Evolutionary conservation across 1,140 invertebrate genomes (phyloP).

Genomic region (Drosophila ohnishii): DNA sequence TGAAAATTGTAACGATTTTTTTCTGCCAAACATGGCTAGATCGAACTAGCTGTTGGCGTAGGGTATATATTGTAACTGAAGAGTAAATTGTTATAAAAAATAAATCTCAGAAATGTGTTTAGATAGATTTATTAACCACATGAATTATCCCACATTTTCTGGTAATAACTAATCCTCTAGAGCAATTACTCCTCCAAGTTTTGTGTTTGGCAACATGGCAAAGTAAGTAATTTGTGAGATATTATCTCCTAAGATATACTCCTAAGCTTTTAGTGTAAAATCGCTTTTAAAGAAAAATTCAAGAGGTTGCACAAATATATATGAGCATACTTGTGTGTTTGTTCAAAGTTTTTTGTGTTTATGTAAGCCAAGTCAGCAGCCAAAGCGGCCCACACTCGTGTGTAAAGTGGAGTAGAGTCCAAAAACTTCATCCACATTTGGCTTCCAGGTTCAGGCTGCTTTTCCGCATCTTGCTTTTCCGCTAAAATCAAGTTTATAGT

Average conservation of each 20-base stretch:
- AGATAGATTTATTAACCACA: not conserved
- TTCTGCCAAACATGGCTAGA: too few relatives aligned
- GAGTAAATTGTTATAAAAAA: not conserved
- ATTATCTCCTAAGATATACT: constrained; percentile 10
- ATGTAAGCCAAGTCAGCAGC: constrained; percentile 66
- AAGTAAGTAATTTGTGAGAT: constrained; percentile 14
- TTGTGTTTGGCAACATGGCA: constrained; percentile 10
- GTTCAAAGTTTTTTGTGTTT: constrained; percentile 58
- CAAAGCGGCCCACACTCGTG: constrained; percentile 64
- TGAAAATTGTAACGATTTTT: too few relatives aligned
- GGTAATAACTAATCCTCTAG: not conserved
- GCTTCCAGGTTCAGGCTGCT: constrained; percentile 72
- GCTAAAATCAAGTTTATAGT: constrained; percentile 44
- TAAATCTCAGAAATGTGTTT: not conserved
- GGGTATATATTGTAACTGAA: not conserved
- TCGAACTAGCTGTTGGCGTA: too few relatives aligned
- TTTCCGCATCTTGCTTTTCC: constrained; percentile 69
- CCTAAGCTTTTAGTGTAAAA: constrained; percentile 27
- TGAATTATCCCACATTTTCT: not conserved
- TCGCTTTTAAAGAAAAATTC: constrained; percentile 25
- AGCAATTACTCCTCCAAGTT: constrained; percentile 1
- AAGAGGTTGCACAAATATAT: constrained; percentile 43
- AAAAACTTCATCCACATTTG: constrained; percentile 66
- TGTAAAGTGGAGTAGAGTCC: constrained; percentile 43
- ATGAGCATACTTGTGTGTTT: constrained; percentile 19